These are phyloP conservation scores for Minunthozetes semirufus DNA, from an alignment of 2,888 invertebrate genomes.

Conservation along the genomic window DNA sequence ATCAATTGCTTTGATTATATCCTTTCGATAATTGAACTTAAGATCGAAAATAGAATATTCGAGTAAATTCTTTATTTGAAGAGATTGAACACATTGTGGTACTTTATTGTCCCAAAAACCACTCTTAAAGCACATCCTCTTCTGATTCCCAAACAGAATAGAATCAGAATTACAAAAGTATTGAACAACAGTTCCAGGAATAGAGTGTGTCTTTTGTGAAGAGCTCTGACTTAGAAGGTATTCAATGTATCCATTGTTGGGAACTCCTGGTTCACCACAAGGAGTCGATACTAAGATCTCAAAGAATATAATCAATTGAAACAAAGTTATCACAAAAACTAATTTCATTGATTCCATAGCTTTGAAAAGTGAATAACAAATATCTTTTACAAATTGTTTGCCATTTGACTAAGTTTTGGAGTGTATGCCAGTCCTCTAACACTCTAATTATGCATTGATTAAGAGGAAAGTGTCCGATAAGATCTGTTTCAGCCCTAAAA, in stretches of 20 bases:
- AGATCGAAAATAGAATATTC: background rate
- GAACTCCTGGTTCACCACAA: background rate
- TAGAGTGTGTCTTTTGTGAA: background rate
- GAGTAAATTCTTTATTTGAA: background rate
- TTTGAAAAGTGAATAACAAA: no score
- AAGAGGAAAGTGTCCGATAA: no score
- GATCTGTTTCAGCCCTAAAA: no score
- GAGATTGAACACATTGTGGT: background rate
- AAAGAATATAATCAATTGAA: no score
- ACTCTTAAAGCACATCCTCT: background rate
- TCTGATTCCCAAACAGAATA: background rate
- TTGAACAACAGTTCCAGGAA: background rate
- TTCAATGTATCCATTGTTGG: background rate
- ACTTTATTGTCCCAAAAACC: slow-evolving; percentile 19
- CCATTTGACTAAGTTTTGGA: no score
- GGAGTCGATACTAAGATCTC: background rate
- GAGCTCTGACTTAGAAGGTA: no score
- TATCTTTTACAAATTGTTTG: no score
- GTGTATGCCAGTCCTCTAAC: no score
- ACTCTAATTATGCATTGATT: no score
- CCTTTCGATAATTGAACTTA: background rate
- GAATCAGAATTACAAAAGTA: background rate
- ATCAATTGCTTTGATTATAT: background rate
- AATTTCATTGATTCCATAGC: no score
- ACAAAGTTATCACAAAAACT: no score